Base-by-base conservation (phyloP, 2,888 invertebrate species). In the Acanthosepion pharaonis region DNA sequence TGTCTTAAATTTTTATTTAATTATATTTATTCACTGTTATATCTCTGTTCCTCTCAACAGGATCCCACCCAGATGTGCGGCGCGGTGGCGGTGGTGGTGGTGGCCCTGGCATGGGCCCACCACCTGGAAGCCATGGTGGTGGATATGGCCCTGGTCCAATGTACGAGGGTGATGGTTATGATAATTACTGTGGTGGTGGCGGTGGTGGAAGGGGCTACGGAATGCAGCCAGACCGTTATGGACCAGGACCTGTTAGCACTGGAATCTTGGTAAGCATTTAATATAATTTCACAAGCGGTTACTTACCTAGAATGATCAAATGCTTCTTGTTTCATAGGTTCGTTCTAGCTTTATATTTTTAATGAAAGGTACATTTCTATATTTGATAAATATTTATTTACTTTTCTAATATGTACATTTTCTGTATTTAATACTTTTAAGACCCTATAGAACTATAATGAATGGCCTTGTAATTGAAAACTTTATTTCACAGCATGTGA, bases 151-250 rank as follows among this genome's bases (percentile, higher is more conserved):
- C 94, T 91, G 95, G 94, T 42, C 94, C 94, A 93, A 95, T 95
- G 93, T 95, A 96, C 94, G 95, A 95, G 64, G 94, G 95, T 94
- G 95, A 95, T 95, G 95, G 96, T n/a, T 95, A 95, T 95, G 95
- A 96, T 94, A 95, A 95, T 51, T 95, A 96, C 49, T 95, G 95
- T 94, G 92, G 94, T 94, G 92, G 59, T 51, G 92, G 91, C 8
- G 53, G 94, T 23, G 91, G 53, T 92, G 48, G 51, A 91, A 64
- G 94, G 42, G 95, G 95, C 23, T 95, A 95, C 94, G 95, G 95
- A 25, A 94, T 91, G 94, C 94, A 91, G 33, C 91, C 28, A 59
- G 94, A 91, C 25, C 94, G 93, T 53, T 95, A 94, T 49, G 94
- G 93, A 59, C 64, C 94, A 25, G 94, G 92, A 92, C 94, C 94